Conservation (phyloP, 2,888 invertebrate genomes). For the Oligia fasciuncula region DNA sequence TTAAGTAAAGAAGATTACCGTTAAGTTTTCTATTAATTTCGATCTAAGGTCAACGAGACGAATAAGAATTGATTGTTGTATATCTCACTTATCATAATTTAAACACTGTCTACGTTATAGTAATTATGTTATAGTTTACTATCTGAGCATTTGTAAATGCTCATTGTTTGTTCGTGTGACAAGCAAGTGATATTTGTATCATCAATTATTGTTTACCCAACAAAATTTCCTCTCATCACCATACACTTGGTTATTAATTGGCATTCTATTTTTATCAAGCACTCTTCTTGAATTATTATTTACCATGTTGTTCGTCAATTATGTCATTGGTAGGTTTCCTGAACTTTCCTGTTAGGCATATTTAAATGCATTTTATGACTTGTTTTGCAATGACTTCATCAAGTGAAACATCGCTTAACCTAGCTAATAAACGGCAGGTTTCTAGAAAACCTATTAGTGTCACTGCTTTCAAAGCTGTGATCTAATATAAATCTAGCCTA, state of each 20-base stretch:
- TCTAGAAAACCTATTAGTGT: slow-evolving; percentile 51
- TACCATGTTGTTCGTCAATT: background rate
- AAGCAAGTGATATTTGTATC: slow-evolving; percentile 51
- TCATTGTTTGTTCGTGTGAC: slow-evolving; percentile 42
- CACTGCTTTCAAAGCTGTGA: slow-evolving; percentile 33
- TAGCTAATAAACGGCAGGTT: slow-evolving; percentile 36
- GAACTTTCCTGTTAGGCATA: slow-evolving; percentile 6
- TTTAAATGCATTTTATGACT: slow-evolving; percentile 16
- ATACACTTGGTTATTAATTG: slow-evolving; percentile 16
- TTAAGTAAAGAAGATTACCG: background rate
- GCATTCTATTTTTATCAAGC: slow-evolving; percentile 19
- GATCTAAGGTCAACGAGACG: background rate
- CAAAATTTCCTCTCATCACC: slow-evolving; percentile 42
- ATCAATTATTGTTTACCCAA: slow-evolving; percentile 44
- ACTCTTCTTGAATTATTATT: slow-evolving; percentile 5
- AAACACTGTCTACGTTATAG: slow-evolving; percentile 12
- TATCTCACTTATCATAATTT: slow-evolving; percentile 13
- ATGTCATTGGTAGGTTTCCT: slow-evolving; percentile 8
- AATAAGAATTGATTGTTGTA: background rate
- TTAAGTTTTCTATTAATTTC: background rate
- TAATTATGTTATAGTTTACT: slow-evolving; percentile 26
- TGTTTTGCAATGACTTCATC: slow-evolving; percentile 23
- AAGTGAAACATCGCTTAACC: slow-evolving; percentile 19
- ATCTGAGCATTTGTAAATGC: slow-evolving; percentile 42
- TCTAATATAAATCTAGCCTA: slow-evolving; percentile 46